Evolutionary conservation across 2,888 invertebrate species (phyloP).

Genomic region (Caenorhabditis zanzibari): DNA sequence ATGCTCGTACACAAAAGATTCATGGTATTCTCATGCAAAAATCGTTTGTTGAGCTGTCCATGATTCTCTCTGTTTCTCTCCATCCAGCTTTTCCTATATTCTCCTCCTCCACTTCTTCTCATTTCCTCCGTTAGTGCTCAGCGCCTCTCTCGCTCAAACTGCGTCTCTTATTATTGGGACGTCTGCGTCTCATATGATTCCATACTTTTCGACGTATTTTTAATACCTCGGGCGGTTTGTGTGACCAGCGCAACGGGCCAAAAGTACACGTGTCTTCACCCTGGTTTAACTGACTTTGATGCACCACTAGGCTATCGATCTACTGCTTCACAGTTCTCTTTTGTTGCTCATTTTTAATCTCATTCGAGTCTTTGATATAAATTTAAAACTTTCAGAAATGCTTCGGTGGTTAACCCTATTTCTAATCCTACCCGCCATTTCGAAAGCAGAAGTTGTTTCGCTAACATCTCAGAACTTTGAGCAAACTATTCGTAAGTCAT

Average conservation of each 20-base stretch:
- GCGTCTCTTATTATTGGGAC: conserved; percentile 16
- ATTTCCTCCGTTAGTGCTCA: conserved; percentile 18
- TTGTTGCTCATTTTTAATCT: not conserved
- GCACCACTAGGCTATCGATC: not conserved
- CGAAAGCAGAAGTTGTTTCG: conserved; percentile 62
- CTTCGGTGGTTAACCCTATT: conserved; percentile 53
- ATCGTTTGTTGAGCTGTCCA: conserved; percentile 35
- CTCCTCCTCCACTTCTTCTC: not conserved
- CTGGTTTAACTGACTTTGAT: conserved; percentile 10
- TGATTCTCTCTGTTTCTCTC: not conserved
- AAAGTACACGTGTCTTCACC: conserved; percentile 58
- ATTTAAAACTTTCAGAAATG: conserved; percentile 52
- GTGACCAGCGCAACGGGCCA: conserved; percentile 42
- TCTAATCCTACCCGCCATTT: conserved; percentile 1
- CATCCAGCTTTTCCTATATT: conserved; percentile 12
- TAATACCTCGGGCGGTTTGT: conserved; percentile 33
- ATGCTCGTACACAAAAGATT: conserved; percentile 6
- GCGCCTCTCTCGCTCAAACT: conserved; percentile 1
- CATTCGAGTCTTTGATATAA: not conserved
- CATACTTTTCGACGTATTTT: conserved; percentile 32
- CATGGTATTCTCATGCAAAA: conserved; percentile 31
- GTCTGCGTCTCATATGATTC: conserved; percentile 34
- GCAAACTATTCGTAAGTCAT: conserved; percentile 66
- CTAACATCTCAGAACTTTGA: conserved; percentile 69
- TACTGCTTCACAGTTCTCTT: not conserved